phyloP scores from a whole-genome alignment of 2,113 vertebrate species.

The Eupsittula cactorum region DNA sequence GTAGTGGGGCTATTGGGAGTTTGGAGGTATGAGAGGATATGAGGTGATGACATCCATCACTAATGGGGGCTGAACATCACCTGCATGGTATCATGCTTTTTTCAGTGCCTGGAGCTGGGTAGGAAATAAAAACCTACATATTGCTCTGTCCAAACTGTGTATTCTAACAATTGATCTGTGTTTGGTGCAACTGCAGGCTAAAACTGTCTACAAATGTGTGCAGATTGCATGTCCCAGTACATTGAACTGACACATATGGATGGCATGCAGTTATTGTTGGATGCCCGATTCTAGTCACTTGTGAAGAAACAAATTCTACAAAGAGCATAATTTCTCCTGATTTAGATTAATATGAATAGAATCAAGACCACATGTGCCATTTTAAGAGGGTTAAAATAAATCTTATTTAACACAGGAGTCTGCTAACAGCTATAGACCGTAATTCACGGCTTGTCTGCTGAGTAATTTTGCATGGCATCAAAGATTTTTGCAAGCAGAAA shows the following conservation, averaged over 20 bases:
- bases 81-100: neutral
- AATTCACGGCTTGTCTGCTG: conserved; percentile 37
- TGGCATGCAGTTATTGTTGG: neutral
- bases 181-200: neutral
- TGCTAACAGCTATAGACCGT: conserved; percentile 22
- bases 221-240: neutral
- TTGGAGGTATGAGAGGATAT: neutral
- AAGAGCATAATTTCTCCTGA: neutral
- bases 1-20: neutral
- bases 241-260: neutral
- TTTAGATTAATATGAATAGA: neutral
- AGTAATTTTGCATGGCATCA: conserved; percentile 58
- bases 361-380: neutral
- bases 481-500: conserved; percentile 62
- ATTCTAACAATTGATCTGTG: neutral
- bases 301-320: neutral
- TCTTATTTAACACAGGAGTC: neutral
- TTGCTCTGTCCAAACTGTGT: neutral
- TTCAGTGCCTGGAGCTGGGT: neutral
- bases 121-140: neutral
- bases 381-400: conserved; percentile 9
- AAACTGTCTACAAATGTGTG: neutral
- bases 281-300: neutral
- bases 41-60: neutral
- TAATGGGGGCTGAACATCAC: neutral